A percentile compares a stretch with the other conserved stretches of the same genome.
Conservation (phyloP, 1,140 invertebrate genomes). For the Mycetomoellerius zeteki region DNA sequence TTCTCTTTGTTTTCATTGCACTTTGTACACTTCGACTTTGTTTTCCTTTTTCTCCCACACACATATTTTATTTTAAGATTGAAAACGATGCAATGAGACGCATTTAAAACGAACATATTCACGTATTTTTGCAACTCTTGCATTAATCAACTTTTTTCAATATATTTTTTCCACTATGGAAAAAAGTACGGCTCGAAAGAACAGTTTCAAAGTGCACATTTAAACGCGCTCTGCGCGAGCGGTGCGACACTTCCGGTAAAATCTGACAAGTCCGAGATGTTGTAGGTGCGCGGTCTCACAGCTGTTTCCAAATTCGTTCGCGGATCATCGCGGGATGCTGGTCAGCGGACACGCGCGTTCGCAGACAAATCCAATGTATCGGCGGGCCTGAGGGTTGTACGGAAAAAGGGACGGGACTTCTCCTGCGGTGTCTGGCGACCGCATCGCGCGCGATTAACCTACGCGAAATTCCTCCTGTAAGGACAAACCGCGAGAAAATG, state of each 20-base stretch:
- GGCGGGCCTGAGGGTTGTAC: not conserved
- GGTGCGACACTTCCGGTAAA: constrained; percentile 28
- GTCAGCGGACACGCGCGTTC: constrained; percentile 3
- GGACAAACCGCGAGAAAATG: constrained; percentile 64
- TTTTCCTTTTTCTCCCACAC: not conserved
- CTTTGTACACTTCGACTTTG: not conserved
- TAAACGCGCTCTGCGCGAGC: constrained; percentile 31
- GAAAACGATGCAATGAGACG: not conserved
- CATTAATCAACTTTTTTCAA: not conserved
- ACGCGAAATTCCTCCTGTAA: constrained; percentile 67
- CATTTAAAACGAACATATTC: not conserved
- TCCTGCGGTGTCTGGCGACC: not conserved
- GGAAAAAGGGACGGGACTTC: not conserved
- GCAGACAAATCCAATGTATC: constrained; percentile 48
- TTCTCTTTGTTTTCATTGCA: constrained; percentile 20
- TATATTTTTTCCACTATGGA: not conserved
- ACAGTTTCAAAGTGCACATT: not conserved
- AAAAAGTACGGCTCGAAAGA: not conserved
- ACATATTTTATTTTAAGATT: not conserved
- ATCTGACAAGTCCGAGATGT: constrained; percentile 62
- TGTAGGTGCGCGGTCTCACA: constrained; percentile 45
- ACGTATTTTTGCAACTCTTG: too few relatives aligned
- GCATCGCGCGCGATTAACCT: constrained; percentile 28
- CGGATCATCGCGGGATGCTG: constrained; percentile 23
- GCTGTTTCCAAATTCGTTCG: constrained; percentile 51